Evolutionary conservation across 2,797 vertebrate species (phyloP), one percentile per base, ranked within the genome.

Genomic region (Epinephelus coioides): DNA sequence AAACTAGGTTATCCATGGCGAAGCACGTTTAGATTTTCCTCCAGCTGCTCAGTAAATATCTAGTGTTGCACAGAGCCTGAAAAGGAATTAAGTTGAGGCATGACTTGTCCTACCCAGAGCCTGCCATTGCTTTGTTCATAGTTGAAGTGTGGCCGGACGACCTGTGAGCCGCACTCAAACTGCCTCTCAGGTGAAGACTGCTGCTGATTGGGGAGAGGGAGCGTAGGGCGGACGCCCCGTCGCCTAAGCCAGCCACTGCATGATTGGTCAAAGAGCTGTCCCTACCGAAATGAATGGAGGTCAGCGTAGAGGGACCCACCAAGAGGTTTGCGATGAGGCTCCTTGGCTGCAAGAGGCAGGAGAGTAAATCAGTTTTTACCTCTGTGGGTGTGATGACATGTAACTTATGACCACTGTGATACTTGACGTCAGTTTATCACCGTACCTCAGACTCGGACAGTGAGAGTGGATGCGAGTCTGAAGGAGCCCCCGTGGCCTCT

Each of bases 321-420:
- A 99, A 93, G 83, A 98, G 94, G 74, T 99, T 99, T 81, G 97
- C 97, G 83, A 99, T 95, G 71, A 99, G 96, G 91, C 98, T 99
- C 91, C 97, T 96, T 43, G 98, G 98, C 98, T 99, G 79, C 5
- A 82, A 89, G 30, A 78, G 50, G 7, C 27, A 21, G n/a, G 64
- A 47, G 14, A 53, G 53, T 7, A 64, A 70, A 57, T 76, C 0
- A 0, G 6, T 38, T 55, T 72, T 53, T 21, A 59, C 25, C 21
- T 59, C 46, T 64, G 0, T 62, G 3, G 13, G 44, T 73, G 13
- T 47, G 2, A 53, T 34, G 27, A 73, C 57, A 59, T 65, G 4
- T n/a, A 69, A 81, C 11, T 10, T 27, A 9, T 44, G 7, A 69
- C 8, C 4, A 10, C 21, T 50, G 34, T 43, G 34, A 51, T 34